phyloP scores from a whole-genome alignment of 2,797 vertebrate species.

The Taeniopygia guttata region DNA sequence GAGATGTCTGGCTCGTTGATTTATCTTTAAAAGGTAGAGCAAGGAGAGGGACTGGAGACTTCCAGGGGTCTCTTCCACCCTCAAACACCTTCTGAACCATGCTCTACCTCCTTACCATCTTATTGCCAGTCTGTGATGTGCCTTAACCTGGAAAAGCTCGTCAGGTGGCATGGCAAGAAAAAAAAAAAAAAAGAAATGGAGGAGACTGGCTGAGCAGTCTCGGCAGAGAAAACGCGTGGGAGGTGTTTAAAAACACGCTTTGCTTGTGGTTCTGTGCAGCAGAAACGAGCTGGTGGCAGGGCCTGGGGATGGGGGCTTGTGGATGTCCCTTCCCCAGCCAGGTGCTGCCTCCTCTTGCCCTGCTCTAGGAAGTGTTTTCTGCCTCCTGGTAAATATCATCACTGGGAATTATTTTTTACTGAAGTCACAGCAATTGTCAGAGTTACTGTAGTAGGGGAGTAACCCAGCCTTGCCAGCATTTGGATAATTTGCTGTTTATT shows the following conservation, averaged over 20 bases:
- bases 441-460: neutral
- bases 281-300: conserved; percentile 14
- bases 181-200: neutral
- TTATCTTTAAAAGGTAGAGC: neutral
- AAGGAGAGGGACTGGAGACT: neutral
- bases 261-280: conserved; percentile 19
- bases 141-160: conserved; percentile 22
- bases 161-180: neutral
- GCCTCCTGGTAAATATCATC: neutral
- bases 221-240: conserved; percentile 7
- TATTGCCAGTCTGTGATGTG: neutral
- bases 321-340: neutral
- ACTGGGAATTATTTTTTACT: neutral
- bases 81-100: fast-evolving
- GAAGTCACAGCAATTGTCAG: neutral
- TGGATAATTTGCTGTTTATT: neutral
- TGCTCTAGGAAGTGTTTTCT: neutral
- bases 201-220: conserved; percentile 52
- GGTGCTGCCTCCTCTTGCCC: neutral
- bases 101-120: neutral
- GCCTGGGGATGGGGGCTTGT: neutral
- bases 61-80: neutral
- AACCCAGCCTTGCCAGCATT: neutral
- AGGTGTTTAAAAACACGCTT: conserved; percentile 55
- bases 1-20: neutral